A percentile compares a stretch with the other conserved stretches of the same genome.
Evolutionary conservation across 2,888 invertebrate species (phyloP).

Genomic region (Machimus rusticus): DNA sequence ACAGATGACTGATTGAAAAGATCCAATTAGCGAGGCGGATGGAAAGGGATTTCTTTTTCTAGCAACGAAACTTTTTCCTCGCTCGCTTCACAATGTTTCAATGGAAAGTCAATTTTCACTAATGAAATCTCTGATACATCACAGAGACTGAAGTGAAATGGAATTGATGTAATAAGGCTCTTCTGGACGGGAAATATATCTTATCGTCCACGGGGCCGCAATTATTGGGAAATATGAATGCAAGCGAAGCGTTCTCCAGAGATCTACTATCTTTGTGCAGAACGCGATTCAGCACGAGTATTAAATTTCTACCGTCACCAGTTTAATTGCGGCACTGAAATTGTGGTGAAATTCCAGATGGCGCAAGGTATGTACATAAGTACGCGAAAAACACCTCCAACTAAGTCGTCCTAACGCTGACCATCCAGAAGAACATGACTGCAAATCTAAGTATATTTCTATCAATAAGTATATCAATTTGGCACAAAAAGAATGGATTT

Average conservation of each 20-base stretch:
- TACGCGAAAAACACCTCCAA: neutral
- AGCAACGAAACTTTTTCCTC: neutral
- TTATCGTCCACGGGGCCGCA: neutral
- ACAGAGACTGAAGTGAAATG: slow-evolving; percentile 24
- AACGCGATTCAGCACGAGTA: neutral
- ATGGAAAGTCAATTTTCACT: slow-evolving; percentile 37
- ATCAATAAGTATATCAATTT: neutral
- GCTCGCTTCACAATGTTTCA: neutral
- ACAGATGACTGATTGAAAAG: slow-evolving; percentile 35
- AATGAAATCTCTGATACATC: slow-evolving; percentile 27
- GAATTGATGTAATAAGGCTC: slow-evolving; percentile 15
- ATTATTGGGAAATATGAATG: neutral
- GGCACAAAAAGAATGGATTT: neutral
- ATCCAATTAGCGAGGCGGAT: slow-evolving; percentile 21
- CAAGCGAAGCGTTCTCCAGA: neutral
- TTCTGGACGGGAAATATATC: neutral
- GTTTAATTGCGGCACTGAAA: neutral
- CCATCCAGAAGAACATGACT: neutral
- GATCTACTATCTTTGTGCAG: neutral
- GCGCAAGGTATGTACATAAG: neutral
- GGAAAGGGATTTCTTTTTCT: slow-evolving; percentile 29
- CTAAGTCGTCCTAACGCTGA: neutral
- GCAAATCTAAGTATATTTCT: neutral
- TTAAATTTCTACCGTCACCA: neutral
- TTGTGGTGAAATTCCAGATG: neutral